phyloP scores from a whole-genome alignment of 2,888 invertebrate species.

The Drosophila infuscata region DNA sequence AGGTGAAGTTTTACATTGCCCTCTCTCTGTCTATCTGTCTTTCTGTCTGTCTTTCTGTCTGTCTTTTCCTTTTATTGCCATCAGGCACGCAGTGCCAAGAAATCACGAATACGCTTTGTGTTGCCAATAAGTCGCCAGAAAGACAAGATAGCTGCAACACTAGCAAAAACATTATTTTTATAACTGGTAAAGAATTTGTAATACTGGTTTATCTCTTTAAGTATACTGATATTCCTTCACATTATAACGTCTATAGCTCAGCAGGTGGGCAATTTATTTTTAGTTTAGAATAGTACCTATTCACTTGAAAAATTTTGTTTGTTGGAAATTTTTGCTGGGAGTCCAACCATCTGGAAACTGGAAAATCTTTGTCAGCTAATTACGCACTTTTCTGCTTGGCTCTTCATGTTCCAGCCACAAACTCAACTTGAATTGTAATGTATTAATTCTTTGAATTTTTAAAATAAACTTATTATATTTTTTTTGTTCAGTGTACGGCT shows the following conservation, averaged over 20 bases:
- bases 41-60: not conserved
- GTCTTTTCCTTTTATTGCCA: constrained; percentile 50
- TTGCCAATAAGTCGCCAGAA: constrained; percentile 59
- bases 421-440: not conserved
- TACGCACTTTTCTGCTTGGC: not conserved
- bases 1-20: constrained; percentile 32
- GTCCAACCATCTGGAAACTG: not conserved
- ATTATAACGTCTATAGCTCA: not conserved
- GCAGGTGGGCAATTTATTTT: not conserved
- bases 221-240: not conserved
- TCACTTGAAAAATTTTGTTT: not conserved
- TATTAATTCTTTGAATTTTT: not conserved
- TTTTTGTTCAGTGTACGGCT: constrained; percentile 15
- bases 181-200: not conserved
- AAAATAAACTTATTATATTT: not conserved
- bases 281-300: not conserved
- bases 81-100: constrained; percentile 67
- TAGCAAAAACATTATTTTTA: not conserved
- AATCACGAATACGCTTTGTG: constrained; percentile 74
- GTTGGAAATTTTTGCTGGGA: not conserved
- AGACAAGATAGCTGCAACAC: constrained; percentile 10
- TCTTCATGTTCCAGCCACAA: not conserved
- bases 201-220: not conserved
- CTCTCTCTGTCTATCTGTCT: not conserved
- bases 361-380: not conserved